Evolutionary conservation across 2,113 vertebrate species (phyloP), one percentile per base, ranked within the genome.

Genomic region (Pimephales promelas): DNA sequence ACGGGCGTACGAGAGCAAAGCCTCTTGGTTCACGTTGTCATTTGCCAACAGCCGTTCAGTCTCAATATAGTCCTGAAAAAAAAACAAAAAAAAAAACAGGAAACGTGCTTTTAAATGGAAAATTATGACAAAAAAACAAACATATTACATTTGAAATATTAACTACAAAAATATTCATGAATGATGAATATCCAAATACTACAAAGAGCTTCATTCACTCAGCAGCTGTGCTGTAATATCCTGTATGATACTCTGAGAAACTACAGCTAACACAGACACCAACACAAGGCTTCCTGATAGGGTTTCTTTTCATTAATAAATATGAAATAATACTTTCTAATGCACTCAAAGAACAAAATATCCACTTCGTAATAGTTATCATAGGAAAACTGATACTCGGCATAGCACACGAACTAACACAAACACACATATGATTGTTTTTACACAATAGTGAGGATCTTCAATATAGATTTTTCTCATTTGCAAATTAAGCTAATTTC

Each of bases 21-120:
- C 96, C 76, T 95, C 95, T 90, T 98, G 97, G 90, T 97, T 95
- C 85, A 99, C 97, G 0, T 99, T 99, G 79, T 97, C 95, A 0
- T 84, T 73, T 14, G 95, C 94, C 13, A 99, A 94, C 40, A 99
- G 95, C 72, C 94, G 90, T 89, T 99, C 97, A 0, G 97, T 98
- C 85, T 99, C 97, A 0, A 95, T 86, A 73, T 93, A 94, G 89
- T 99, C 98, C 97, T 99, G 92, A 64, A 11, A 59, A 16, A 47
- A 43, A 28, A 28, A 28, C 28, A 28, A 28, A 28, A n/a, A 52
- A 1, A 28, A 28, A 28, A n/a, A 52, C 2, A 57, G 22, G 2
- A 28, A 73, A 73, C 2, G 1, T 28, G 43, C 45, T 49, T 49
- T 47, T 43, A 24, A 24, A 24, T 45, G 11, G 18, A 45, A 71